Evolutionary conservation across 1,140 invertebrate genomes (phyloP).

Genomic region (Steinernema khuongi): DNA sequence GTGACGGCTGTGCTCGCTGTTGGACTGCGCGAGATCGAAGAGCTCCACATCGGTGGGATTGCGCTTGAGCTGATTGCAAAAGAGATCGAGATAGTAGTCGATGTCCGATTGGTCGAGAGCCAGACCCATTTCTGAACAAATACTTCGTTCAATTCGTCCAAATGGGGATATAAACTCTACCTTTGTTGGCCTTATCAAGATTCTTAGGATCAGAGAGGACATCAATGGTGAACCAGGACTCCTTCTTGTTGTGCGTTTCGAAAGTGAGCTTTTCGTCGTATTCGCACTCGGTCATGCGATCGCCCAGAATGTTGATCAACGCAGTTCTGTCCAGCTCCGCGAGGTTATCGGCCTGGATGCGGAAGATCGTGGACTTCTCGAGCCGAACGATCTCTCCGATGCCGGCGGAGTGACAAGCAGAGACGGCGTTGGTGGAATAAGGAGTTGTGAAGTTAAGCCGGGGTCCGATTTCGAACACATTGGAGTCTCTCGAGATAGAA

Average conservation of each 20-base stretch:
- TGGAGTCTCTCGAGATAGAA: slow-evolving; percentile 13
- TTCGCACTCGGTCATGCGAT: slow-evolving; percentile 47
- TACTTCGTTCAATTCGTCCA: background rate
- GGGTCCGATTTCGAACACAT: slow-evolving; percentile 26
- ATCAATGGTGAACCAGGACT: slow-evolving; percentile 25
- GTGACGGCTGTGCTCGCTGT: slow-evolving; percentile 66
- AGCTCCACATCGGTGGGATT: slow-evolving; percentile 96
- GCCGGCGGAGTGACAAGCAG: slow-evolving; percentile 41
- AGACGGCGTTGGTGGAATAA: slow-evolving; percentile 53
- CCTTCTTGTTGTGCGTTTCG: slow-evolving; percentile 27
- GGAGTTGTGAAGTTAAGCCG: slow-evolving; percentile 50
- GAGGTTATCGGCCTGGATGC: slow-evolving; percentile 18
- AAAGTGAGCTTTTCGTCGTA: slow-evolving; percentile 20
- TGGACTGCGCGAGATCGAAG: slow-evolving; percentile 96
- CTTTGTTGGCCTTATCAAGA: slow-evolving; percentile 26
- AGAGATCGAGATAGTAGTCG: slow-evolving; percentile 62
- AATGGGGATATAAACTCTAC: background rate
- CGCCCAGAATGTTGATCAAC: slow-evolving; percentile 43
- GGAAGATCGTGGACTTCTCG: slow-evolving; percentile 45
- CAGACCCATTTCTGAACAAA: slow-evolving; percentile 45
- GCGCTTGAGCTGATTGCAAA: slow-evolving; percentile 62
- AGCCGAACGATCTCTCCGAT: slow-evolving; percentile 42
- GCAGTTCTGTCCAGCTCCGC: slow-evolving; percentile 14
- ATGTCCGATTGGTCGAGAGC: slow-evolving; percentile 63
- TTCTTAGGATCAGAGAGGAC: slow-evolving; percentile 33